Conservation (phyloP, 2,888 invertebrate species). For the Rapana venosa region DNA sequence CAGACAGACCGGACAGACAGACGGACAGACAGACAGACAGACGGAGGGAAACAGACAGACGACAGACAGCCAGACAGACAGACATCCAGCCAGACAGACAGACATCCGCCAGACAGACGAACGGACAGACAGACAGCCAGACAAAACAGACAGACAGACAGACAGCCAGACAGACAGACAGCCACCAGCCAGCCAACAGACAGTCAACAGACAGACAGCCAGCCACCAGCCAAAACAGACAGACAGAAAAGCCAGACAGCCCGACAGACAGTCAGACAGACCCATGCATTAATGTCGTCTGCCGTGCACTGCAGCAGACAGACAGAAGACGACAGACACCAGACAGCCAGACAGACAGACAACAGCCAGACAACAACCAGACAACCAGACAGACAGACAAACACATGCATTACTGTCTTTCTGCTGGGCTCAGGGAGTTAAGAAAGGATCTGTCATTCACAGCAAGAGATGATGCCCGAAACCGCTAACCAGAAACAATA, state of each 20-base stretch:
- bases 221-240: neutral
- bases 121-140: neutral
- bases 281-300: neutral
- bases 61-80: neutral
- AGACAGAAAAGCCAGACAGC: neutral
- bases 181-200: neutral
- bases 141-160: neutral
- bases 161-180: neutral
- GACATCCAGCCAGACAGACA: neutral
- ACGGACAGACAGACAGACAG: no score
- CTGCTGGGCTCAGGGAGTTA: neutral
- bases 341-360: no score
- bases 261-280: neutral
- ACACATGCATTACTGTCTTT: neutral
- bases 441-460: neutral
- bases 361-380: neutral
- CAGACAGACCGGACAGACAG: no score
- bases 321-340: neutral
- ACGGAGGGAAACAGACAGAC: no score
- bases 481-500: neutral
- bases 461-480: neutral
- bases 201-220: neutral
- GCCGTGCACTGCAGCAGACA: neutral
- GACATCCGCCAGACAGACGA: neutral
- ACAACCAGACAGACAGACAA: no score